Percentiles rank a stretch among this genome's conserved stretches.
phyloP scores from a whole-genome alignment of 1,140 invertebrate genomes.

The Bombus vancouverensis region DNA sequence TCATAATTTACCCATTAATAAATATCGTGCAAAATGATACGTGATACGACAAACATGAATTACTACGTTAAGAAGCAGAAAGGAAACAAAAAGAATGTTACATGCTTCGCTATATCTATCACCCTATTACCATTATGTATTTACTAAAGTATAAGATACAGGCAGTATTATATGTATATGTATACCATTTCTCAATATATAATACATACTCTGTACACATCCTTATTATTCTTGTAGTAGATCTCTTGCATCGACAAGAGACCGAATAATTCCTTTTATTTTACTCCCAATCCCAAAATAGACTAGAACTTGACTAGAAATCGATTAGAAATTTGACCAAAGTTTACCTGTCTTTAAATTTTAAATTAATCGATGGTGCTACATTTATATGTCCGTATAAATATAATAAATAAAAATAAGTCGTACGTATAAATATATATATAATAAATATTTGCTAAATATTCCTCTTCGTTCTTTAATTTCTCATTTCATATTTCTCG shows the following conservation, averaged over 20 bases:
- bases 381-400: neutral
- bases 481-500: neutral
- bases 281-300: neutral
- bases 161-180: conserved; percentile 15
- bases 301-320: conserved; percentile 7
- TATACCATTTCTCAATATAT: neutral
- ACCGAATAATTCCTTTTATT: conserved; percentile 1
- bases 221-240: neutral
- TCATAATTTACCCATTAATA: conserved; percentile 18
- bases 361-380: neutral
- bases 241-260: conserved; percentile 2
- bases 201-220: conserved; percentile 15
- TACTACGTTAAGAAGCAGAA: conserved; percentile 42
- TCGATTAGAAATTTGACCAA: neutral
- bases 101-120: conserved; percentile 30
- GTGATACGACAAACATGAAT: conserved; percentile 36
- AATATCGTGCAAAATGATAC: conserved; percentile 42
- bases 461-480: neutral
- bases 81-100: conserved; percentile 36
- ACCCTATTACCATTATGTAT: conserved; percentile 15
- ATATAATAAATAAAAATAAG: neutral
- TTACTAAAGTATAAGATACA: conserved; percentile 26
- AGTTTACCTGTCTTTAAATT: neutral
- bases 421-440: neutral
- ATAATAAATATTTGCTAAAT: neutral